phyloP scores from a whole-genome alignment of 2,888 invertebrate genomes.

The Pterostichus niger region DNA sequence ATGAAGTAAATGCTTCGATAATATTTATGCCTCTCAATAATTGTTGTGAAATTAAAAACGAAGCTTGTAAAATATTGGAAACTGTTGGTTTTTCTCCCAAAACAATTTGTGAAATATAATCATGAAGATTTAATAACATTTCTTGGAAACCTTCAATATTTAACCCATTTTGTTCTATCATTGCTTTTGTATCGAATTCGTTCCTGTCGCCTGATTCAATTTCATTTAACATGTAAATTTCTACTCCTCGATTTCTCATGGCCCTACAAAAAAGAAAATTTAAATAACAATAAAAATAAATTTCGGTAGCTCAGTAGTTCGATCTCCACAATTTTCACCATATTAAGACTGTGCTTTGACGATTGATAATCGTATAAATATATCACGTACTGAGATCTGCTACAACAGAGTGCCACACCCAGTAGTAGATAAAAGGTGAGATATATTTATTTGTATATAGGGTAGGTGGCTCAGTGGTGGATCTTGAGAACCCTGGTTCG shows the following conservation, averaged over 20 bases:
- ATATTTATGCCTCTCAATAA: constrained; percentile 81
- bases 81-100: constrained; percentile 82
- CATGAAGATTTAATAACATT: constrained; percentile 78
- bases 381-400: too few species aligned
- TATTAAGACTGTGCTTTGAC: too few species aligned
- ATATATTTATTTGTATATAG: too few species aligned
- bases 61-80: constrained; percentile 83
- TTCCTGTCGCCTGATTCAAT: constrained; percentile 71
- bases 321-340: too few species aligned
- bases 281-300: constrained; percentile 24
- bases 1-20: constrained; percentile 79
- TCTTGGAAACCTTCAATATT: constrained; percentile 75
- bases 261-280: constrained; percentile 81
- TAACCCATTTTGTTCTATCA: constrained; percentile 79
- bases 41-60: constrained; percentile 83
- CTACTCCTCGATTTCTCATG: constrained; percentile 98
- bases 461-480: too few species aligned
- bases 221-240: constrained; percentile 84
- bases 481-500: too few species aligned
- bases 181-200: constrained; percentile 78
- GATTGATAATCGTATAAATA: too few species aligned
- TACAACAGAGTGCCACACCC: too few species aligned
- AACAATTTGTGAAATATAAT: constrained; percentile 74
- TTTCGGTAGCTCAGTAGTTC: too few species aligned
- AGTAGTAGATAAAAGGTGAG: too few species aligned